phyloP scores from a whole-genome alignment of 2,888 invertebrate species.

The Cylindroiulus punctatus region DNA sequence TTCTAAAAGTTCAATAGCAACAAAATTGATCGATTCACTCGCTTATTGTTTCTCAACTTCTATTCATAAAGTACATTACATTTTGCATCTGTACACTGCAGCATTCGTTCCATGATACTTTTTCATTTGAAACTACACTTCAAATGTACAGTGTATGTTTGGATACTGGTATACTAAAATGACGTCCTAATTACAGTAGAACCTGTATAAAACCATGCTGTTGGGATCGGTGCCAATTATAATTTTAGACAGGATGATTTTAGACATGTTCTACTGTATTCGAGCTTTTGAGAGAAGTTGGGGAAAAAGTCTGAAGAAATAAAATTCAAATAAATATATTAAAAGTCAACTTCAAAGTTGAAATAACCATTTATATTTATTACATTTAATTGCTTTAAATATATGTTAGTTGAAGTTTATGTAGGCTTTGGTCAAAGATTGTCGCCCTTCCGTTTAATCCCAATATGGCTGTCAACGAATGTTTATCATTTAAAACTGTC shows the following conservation, averaged over 20 bases:
- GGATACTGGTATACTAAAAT: too few relatives aligned
- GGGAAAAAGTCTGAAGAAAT: not conserved
- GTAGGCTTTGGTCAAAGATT: not conserved
- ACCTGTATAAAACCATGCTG: too few relatives aligned
- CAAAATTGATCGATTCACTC: not conserved
- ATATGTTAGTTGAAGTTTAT: not conserved
- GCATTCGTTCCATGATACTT: not conserved
- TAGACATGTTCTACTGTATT: too few relatives aligned
- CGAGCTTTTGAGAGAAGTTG: too few relatives aligned
- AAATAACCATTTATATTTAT: not conserved
- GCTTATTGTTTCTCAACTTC: not conserved
- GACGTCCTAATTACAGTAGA: too few relatives aligned
- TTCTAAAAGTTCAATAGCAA: too few relatives aligned
- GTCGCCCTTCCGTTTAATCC: not conserved
- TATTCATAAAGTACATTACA: too few relatives aligned
- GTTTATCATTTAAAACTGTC: constrained; percentile 2
- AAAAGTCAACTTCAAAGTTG: constrained; percentile 1
- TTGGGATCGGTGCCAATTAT: too few relatives aligned
- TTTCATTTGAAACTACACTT: too few relatives aligned
- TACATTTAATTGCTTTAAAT: not conserved
- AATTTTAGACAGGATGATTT: too few relatives aligned
- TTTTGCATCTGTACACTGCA: not conserved
- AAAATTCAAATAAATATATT: not conserved
- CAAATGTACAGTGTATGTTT: too few relatives aligned
- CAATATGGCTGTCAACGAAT: constrained; percentile 23